Evolutionary conservation across 2,797 vertebrate species (phyloP).

Genomic region (Tapera naevia): DNA sequence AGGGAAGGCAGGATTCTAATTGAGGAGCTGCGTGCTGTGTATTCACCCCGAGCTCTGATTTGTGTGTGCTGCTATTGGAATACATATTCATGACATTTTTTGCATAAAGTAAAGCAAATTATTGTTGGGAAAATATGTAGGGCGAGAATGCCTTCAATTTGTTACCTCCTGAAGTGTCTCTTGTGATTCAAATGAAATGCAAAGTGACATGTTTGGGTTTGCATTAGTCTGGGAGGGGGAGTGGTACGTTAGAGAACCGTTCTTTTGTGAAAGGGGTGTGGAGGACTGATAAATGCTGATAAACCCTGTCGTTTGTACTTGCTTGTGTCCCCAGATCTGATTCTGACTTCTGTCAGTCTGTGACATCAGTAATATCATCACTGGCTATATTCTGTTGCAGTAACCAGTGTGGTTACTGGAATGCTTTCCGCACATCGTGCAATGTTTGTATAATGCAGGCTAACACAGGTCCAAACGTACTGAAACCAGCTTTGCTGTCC

Average conservation of each 20-base stretch:
- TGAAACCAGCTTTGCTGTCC: background rate
- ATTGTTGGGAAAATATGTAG: constrained; percentile 51
- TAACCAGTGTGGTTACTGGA: accelerated
- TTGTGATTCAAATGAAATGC: background rate
- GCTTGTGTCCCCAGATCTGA: background rate
- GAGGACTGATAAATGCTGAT: background rate
- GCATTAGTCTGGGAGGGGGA: background rate
- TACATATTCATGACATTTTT: constrained; percentile 40
- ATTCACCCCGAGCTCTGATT: constrained; percentile 12
- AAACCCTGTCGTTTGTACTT: background rate
- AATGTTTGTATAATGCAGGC: accelerated
- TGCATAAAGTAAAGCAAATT: constrained; percentile 40
- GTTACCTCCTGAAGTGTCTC: constrained; percentile 23
- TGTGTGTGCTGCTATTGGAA: constrained; percentile 32
- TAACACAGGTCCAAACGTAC: background rate
- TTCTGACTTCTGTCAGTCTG: background rate
- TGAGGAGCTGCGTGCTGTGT: background rate
- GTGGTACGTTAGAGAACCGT: background rate
- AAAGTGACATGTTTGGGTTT: background rate
- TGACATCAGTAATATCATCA: background rate
- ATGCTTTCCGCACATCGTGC: background rate
- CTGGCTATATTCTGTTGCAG: background rate
- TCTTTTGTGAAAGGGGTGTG: background rate
- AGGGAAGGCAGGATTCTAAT: background rate
- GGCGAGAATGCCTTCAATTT: constrained; percentile 12